Evolutionary conservation across 2,888 invertebrate species (phyloP), one percentile per base, ranked within the genome.

Genomic region (Troides aeacus): DNA sequence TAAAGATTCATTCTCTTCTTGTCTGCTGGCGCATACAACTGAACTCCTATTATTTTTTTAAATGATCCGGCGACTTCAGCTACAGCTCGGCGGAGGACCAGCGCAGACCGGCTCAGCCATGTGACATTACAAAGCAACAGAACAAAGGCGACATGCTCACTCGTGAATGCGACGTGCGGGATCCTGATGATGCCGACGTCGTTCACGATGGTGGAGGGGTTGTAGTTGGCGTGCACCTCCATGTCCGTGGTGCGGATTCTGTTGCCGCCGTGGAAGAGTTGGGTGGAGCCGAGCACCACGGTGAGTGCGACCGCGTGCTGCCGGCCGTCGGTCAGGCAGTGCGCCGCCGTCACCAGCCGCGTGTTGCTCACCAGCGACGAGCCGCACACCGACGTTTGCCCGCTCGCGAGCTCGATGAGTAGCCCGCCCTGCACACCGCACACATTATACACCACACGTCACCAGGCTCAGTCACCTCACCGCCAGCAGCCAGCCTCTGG

Each of bases 361-460:
- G 74, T 81, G 71, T 76, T 71, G 62, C 79, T 76, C 12, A 84
- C 64, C 67, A 93, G 81, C 1, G 89, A 85, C 0, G 82, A 79
- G 0, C 84, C 85, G 71, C 84, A 84, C 0, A 86, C 78, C 0
- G 84, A 84, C 0, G 76, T 78, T 18, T 68, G 71, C 0, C 80
- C 81, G 1, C 72, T 72, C 0, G 77, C 72, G 59, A 88, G 72
- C 0, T 72, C 62, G 23, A 88, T 79, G 6, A 84, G 66, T 7
- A 86, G 71, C 0, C 85, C 86, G 0, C 77, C 84, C 86, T 84
- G 74, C 17, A 60, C 15, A 50, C 12, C 50, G 8, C 18, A 50
- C 12, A 50, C 50, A 21, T 21, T 21, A 21, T 21, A 21, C 21
- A 21, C 21, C 21, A 21, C 21, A 21, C 21, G 21, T 21, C 21